Percentiles rank a stretch among this genome's conserved stretches.
Conservation (phyloP, 1,140 invertebrate species). For the Drosophila insularis region DNA sequence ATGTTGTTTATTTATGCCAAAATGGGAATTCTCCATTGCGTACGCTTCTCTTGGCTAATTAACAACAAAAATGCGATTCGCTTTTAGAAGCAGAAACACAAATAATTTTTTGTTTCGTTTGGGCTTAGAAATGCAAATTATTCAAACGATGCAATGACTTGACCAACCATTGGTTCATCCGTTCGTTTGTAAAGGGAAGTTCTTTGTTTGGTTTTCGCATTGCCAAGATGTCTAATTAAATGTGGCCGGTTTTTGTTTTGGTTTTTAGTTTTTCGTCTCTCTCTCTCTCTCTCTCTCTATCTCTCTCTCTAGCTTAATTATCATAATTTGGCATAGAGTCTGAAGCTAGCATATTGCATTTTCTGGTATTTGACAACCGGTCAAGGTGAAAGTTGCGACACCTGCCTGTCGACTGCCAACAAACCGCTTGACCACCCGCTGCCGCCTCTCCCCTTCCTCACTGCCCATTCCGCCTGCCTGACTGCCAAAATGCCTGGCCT, state of each 20-base stretch:
- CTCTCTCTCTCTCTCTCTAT: not conserved
- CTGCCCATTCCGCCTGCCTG: not conserved
- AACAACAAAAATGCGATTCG: conserved; percentile 50
- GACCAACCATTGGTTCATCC: conserved; percentile 35
- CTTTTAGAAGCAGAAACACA: conserved; percentile 27
- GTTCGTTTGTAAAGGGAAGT: conserved; percentile 69
- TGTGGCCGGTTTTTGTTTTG: conserved; percentile 19
- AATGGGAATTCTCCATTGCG: conserved; percentile 25
- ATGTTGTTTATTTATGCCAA: conserved; percentile 24
- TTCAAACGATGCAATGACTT: conserved; percentile 22
- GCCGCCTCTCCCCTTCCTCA: too few species aligned
- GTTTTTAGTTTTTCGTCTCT: not conserved
- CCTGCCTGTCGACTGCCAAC: conserved; percentile 51
- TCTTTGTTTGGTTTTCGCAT: conserved; percentile 58
- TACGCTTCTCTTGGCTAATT: conserved; percentile 60
- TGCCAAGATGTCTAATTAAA: conserved; percentile 57
- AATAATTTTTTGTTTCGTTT: conserved; percentile 39
- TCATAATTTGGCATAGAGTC: conserved; percentile 45
- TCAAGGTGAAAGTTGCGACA: conserved; percentile 78
- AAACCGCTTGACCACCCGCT: conserved; percentile 16
- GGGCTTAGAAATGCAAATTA: conserved; percentile 74
- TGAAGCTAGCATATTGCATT: conserved; percentile 33
- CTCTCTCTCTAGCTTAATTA: conserved; percentile 48
- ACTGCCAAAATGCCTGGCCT: conserved; percentile 14
- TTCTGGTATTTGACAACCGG: conserved; percentile 54